A percentile compares a stretch with the other conserved stretches of the same genome.
phyloP scores from a whole-genome alignment of 2,888 invertebrate species.

The Nymphalis polychloros region DNA sequence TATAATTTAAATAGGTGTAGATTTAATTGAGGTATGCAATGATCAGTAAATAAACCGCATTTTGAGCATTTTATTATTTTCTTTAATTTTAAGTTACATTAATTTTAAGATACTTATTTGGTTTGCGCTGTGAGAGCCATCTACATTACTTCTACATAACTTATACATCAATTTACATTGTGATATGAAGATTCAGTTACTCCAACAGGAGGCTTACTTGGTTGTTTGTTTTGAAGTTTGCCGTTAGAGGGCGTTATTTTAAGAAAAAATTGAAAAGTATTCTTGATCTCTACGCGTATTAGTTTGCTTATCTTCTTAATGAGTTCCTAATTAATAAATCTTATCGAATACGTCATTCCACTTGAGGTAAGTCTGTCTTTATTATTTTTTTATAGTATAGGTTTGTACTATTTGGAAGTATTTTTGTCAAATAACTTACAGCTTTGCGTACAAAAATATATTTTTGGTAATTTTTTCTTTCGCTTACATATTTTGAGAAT shows the following conservation, averaged over 20 bases:
- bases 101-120: background rate
- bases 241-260: slow-evolving; percentile 26
- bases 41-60: no score
- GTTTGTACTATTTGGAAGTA: no score
- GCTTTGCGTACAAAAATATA: no score
- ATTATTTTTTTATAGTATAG: no score
- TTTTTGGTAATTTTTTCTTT: no score
- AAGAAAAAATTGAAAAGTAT: background rate
- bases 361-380: no score
- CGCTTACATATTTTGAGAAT: no score
- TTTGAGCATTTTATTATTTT: no score
- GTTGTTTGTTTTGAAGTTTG: slow-evolving; percentile 3
- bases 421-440: no score
- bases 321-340: background rate
- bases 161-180: background rate
- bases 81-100: background rate
- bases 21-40: no score
- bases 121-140: slow-evolving; percentile 11
- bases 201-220: background rate
- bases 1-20: no score
- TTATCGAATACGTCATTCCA: background rate
- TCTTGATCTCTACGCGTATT: background rate
- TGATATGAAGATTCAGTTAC: background rate
- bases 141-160: slow-evolving; percentile 5
- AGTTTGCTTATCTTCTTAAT: background rate